These are phyloP conservation scores for Drosophila barbarae DNA, from an alignment of 2,888 invertebrate species.

Conservation along the genomic window DNA sequence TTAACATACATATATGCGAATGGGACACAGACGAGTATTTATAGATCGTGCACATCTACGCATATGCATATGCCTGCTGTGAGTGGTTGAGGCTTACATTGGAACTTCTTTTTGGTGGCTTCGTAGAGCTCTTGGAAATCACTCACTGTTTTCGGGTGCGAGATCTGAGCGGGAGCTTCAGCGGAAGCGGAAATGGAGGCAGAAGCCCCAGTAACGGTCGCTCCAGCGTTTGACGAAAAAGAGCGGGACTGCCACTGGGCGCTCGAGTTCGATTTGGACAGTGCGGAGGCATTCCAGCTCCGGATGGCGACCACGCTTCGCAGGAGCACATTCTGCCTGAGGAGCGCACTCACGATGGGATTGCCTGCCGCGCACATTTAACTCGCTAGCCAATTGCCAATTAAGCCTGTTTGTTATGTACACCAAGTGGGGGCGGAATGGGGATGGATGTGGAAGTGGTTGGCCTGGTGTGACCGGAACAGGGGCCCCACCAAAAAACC, in stretches of 20 bases:
- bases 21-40: conserved; percentile 21
- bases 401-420: conserved; percentile 56
- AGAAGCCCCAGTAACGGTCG: conserved; percentile 23
- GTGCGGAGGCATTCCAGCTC: conserved; percentile 4
- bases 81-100: conserved; percentile 82
- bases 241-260: conserved; percentile 15
- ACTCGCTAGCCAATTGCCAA: conserved; percentile 44
- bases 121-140: conserved; percentile 83
- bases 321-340: conserved; percentile 52
- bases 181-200: conserved; percentile 8
- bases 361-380: conserved; percentile 64
- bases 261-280: conserved; percentile 10
- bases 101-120: conserved; percentile 85
- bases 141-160: conserved; percentile 59
- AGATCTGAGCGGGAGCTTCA: conserved; percentile 25
- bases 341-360: conserved; percentile 47
- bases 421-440: conserved; percentile 38
- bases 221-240: conserved; percentile 19
- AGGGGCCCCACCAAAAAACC: conserved; percentile 7
- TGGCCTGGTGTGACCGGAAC: conserved; percentile 13
- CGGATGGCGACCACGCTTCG: conserved; percentile 24
- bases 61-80: conserved; percentile 39
- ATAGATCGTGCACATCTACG: conserved; percentile 44
- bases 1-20: background rate
- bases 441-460: conserved; percentile 13